Conservation (phyloP, 2,888 invertebrate genomes). For the Nomada flava region DNA sequence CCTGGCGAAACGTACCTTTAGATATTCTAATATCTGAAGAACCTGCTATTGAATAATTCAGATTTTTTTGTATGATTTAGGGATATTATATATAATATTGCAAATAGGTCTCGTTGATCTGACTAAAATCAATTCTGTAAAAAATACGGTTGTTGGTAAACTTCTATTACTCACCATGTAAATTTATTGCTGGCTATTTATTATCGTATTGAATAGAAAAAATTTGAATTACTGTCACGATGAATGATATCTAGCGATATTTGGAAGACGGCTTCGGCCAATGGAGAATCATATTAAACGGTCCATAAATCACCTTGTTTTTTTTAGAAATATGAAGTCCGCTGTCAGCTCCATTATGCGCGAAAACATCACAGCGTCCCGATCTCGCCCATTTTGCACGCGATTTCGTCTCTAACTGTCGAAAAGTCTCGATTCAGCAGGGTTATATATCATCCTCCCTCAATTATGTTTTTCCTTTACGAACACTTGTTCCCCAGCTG, state of each 20-base stretch:
- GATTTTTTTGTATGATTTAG: background rate
- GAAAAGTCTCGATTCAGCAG: background rate
- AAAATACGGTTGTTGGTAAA: background rate
- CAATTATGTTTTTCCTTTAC: background rate
- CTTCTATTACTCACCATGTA: background rate
- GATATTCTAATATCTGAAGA: background rate
- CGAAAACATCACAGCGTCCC: background rate
- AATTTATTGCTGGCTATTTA: background rate
- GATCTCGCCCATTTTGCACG: background rate
- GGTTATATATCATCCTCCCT: background rate
- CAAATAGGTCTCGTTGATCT: too few relatives aligned
- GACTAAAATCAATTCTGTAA: too few relatives aligned
- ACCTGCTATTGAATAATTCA: too few relatives aligned
- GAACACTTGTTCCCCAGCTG: too few relatives aligned
- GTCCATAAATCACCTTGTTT: slow-evolving; percentile 19
- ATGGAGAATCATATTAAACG: slow-evolving; percentile 15
- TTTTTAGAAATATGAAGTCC: slow-evolving; percentile 4
- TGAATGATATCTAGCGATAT: background rate
- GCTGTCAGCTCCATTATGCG: slow-evolving; percentile 33
- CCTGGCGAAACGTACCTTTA: background rate
- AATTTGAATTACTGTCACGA: background rate
- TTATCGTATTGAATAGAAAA: background rate
- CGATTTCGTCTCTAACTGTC: background rate
- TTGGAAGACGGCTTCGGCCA: background rate
- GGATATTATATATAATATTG: too few relatives aligned